These are phyloP conservation scores for Pachyuromys duprasi DNA, from an alignment of 2,797 vertebrate species.

Conservation along the genomic window DNA sequence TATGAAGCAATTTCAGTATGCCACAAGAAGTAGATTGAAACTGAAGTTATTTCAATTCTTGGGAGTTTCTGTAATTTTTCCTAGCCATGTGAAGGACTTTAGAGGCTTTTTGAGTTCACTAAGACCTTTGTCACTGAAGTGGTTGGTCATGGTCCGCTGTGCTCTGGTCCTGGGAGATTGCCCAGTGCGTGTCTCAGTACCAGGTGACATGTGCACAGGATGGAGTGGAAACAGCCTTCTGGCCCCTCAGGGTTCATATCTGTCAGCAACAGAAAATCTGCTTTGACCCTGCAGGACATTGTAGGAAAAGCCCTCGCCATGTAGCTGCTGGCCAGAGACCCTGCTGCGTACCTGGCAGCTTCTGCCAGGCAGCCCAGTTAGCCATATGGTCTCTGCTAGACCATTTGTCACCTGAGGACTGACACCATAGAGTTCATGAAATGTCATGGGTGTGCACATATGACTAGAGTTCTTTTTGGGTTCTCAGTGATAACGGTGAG, in stretches of 20 bases:
- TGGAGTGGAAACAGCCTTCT: background rate
- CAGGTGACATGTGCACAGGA: background rate
- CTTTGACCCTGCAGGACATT: background rate
- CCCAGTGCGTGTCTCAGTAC: background rate
- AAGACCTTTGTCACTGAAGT: background rate
- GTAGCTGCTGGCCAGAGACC: background rate
- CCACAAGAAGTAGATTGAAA: no score
- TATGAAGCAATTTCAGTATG: background rate
- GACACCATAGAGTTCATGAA: background rate
- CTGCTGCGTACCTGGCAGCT: background rate
- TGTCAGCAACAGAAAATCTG: background rate
- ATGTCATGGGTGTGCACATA: accelerated
- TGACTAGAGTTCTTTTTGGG: background rate
- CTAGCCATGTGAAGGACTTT: background rate
- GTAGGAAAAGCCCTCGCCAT: accelerated
- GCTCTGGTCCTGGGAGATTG: background rate
- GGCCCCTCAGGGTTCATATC: background rate
- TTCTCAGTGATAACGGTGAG: background rate
- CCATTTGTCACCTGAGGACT: background rate
- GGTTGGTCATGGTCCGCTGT: background rate
- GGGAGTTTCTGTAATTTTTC: background rate
- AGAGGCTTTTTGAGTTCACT: background rate
- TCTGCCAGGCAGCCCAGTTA: background rate
- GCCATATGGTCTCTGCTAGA: background rate
- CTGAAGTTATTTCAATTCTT: background rate